Percentiles rank a stretch among this genome's conserved stretches.
Conservation (phyloP, 2,888 invertebrate genomes). For the Choristoneura rosaceana region DNA sequence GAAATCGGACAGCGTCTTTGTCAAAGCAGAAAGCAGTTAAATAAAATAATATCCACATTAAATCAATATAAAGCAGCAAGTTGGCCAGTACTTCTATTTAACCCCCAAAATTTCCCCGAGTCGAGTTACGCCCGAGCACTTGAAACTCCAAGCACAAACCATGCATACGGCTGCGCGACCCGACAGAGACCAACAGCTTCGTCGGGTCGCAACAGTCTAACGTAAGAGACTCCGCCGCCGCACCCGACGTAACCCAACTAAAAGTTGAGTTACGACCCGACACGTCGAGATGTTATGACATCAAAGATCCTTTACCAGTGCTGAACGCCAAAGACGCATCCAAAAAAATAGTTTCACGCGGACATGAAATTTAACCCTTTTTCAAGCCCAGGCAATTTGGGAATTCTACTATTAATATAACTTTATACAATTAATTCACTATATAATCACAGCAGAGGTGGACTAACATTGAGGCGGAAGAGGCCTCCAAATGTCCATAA, state of each 20-base stretch:
- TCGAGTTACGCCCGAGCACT: conserved; percentile 72
- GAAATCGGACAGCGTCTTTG: too few relatives aligned
- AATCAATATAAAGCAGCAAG: not conserved
- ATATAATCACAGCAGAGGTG: too few relatives aligned
- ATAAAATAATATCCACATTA: not conserved
- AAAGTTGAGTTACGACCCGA: conserved; percentile 21
- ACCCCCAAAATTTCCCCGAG: conserved; percentile 57
- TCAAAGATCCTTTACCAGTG: not conserved
- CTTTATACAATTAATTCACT: too few relatives aligned
- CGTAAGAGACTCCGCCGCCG: conserved; percentile 27
- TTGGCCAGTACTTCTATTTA: conserved; percentile 19
- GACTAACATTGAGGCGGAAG: too few relatives aligned
- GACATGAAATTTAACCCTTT: not conserved
- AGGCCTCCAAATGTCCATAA: too few relatives aligned
- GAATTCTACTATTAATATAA: too few relatives aligned
- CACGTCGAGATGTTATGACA: not conserved
- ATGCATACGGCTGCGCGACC: conserved; percentile 43
- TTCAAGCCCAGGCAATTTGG: too few relatives aligned
- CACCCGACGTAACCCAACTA: conserved; percentile 20
- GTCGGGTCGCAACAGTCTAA: conserved; percentile 15
- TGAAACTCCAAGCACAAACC: conserved; percentile 63
- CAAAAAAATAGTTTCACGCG: not conserved
- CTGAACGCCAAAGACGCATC: not conserved
- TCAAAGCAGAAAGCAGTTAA: not conserved
- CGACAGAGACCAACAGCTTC: conserved; percentile 28